Conservation (phyloP, 2,888 invertebrate species). For the Phalangium opilio region DNA sequence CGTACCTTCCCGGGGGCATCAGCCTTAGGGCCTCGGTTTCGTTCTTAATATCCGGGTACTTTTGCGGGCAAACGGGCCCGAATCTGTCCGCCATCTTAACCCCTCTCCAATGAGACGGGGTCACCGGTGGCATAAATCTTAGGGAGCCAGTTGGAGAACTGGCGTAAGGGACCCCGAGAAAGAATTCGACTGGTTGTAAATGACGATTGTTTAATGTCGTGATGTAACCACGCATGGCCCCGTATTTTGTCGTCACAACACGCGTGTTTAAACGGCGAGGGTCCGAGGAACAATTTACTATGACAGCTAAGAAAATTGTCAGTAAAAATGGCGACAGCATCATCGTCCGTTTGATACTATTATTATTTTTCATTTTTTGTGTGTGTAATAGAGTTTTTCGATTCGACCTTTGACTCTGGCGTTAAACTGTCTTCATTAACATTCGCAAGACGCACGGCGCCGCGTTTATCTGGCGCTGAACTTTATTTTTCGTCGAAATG, state of each 20-base stretch:
- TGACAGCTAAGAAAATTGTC: too few species aligned
- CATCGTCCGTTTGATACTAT: too few species aligned
- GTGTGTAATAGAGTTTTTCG: too few species aligned
- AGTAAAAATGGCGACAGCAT: too few species aligned
- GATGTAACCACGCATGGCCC: constrained; percentile 28
- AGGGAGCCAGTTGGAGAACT: constrained; percentile 75
- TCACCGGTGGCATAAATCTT: constrained; percentile 89
- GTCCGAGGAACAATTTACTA: too few species aligned
- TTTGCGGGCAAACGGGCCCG: constrained; percentile 63
- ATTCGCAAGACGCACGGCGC: too few species aligned
- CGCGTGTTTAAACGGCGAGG: constrained; percentile 10
- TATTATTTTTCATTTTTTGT: too few species aligned
- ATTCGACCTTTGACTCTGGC: too few species aligned
- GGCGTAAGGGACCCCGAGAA: constrained; percentile 81
- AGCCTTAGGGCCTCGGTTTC: constrained; percentile 65
- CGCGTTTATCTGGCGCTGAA: too few species aligned
- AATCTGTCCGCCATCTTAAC: constrained; percentile 55
- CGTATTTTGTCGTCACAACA: constrained; percentile 30
- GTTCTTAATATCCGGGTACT: constrained; percentile 43
- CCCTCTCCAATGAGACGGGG: constrained; percentile 54
- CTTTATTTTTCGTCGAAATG: too few species aligned
- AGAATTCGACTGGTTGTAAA: constrained; percentile 71
- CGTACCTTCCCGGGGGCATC: constrained; percentile 80
- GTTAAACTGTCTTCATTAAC: too few species aligned
- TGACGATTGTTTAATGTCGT: constrained; percentile 18